Evolutionary conservation across 1,140 invertebrate genomes (phyloP).

Genomic region (Acromyrmex heyeri): DNA sequence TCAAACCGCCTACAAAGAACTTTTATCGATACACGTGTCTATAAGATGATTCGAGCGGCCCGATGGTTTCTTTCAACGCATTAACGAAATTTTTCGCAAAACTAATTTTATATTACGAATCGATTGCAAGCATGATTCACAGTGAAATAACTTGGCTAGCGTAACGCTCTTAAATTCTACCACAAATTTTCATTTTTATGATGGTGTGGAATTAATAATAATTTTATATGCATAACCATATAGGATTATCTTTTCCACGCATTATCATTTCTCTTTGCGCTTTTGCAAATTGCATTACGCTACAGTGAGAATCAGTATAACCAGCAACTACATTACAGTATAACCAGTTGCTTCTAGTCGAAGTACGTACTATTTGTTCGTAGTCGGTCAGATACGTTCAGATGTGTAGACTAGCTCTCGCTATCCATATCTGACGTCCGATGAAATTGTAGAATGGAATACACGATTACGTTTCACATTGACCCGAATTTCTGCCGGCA

Average conservation of each 20-base stretch:
- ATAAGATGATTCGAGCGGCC: background rate
- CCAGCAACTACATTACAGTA: background rate
- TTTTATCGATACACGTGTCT: conserved; percentile 53
- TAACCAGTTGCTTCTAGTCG: conserved; percentile 47
- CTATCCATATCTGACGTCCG: conserved; percentile 38
- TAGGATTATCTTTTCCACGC: conserved; percentile 29
- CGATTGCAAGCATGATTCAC: background rate
- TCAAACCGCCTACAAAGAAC: conserved; percentile 11
- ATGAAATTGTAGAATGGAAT: conserved; percentile 36
- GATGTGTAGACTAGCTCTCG: background rate
- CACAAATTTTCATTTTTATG: conserved; percentile 18
- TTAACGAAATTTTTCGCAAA: conserved; percentile 42
- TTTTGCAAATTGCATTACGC: conserved; percentile 39
- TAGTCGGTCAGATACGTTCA: background rate
- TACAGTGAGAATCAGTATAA: background rate
- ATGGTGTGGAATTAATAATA: conserved; percentile 38
- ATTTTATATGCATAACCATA: background rate
- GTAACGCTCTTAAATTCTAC: background rate
- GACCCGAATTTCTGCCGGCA: background rate
- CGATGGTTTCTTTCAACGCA: background rate
- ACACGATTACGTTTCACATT: conserved; percentile 41
- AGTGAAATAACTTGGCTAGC: background rate
- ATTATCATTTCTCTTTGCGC: conserved; percentile 39
- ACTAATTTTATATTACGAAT: conserved; percentile 28
- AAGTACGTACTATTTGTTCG: conserved; percentile 26